Evolutionary conservation across 2,113 vertebrate genomes (phyloP).

Genomic region (Sturnira hondurensis): DNA sequence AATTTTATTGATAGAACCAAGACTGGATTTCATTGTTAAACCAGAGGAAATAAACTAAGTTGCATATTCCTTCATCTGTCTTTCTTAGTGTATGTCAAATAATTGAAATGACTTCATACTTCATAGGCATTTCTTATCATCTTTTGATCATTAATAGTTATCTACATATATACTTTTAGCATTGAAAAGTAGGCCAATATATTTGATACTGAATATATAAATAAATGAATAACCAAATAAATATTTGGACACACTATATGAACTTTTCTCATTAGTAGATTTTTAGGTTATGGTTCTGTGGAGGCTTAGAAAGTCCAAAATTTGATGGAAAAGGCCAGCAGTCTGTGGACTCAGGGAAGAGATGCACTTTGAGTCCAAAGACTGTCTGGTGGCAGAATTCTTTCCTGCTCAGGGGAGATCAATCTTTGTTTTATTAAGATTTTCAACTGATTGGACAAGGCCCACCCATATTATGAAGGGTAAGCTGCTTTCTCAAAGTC

Average conservation of each 20-base stretch:
- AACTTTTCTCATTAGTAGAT: not conserved
- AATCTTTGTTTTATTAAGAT: not conserved
- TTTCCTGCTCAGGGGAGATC: not conserved
- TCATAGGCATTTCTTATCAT: not conserved
- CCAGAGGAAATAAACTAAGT: not conserved
- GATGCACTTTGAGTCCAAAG: not conserved
- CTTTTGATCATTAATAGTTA: not conserved
- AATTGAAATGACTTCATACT: not conserved
- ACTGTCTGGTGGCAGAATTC: not conserved
- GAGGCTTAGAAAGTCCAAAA: not conserved
- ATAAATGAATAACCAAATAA: slow-evolving; percentile 9
- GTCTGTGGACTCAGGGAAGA: not conserved
- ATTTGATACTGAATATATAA: not conserved
- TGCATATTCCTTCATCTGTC: not conserved
- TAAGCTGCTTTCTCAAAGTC: not conserved
- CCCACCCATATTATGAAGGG: not conserved
- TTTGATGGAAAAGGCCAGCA: not conserved
- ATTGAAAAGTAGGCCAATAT: not conserved
- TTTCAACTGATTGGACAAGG: not conserved
- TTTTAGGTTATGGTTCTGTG: not conserved
- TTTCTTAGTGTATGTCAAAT: not conserved
- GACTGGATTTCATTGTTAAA: not conserved
- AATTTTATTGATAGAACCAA: not conserved
- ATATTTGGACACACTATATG: not conserved
- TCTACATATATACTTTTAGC: not conserved